These are phyloP conservation scores for Drosophila kanapiae DNA, from an alignment of 1,140 invertebrate species.

Conservation along the genomic window DNA sequence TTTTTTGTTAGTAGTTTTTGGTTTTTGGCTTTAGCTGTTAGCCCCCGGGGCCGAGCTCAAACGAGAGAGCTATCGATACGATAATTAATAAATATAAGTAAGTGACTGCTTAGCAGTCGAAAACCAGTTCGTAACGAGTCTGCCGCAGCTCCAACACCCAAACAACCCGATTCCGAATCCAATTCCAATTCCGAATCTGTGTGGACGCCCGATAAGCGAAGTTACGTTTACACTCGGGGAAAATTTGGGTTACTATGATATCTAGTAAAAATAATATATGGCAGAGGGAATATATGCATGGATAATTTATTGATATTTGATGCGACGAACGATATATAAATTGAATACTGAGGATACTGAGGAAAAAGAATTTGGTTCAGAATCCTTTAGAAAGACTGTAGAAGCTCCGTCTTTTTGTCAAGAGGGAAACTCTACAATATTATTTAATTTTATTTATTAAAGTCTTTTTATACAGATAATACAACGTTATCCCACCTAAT, in stretches of 20 bases:
- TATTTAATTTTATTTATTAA: no score
- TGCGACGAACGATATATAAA: no score
- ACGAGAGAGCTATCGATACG: constrained; percentile 72
- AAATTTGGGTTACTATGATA: not conserved
- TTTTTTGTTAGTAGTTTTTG: constrained; percentile 33
- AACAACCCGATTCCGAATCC: constrained; percentile 51
- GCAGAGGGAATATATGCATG: no score
- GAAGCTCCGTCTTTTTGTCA: no score
- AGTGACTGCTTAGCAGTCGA: constrained; percentile 33
- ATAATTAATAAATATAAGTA: constrained; percentile 78
- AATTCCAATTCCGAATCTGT: constrained; percentile 42
- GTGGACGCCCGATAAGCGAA: constrained; percentile 67
- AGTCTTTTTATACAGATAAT: no score
- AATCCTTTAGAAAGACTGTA: no score
- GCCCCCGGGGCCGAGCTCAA: constrained; percentile 39
- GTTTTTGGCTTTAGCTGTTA: not conserved
- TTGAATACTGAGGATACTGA: no score
- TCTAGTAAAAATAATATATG: no score
- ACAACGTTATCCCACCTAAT: no score
- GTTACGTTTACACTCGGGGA: constrained; percentile 39
- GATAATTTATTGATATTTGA: no score
- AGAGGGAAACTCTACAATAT: no score
- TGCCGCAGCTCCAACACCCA: constrained; percentile 53
- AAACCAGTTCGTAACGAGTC: constrained; percentile 75
- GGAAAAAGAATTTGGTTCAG: no score